Evolutionary conservation across 2,797 vertebrate species (phyloP).

Genomic region (Cercopithecus petaurista): DNA sequence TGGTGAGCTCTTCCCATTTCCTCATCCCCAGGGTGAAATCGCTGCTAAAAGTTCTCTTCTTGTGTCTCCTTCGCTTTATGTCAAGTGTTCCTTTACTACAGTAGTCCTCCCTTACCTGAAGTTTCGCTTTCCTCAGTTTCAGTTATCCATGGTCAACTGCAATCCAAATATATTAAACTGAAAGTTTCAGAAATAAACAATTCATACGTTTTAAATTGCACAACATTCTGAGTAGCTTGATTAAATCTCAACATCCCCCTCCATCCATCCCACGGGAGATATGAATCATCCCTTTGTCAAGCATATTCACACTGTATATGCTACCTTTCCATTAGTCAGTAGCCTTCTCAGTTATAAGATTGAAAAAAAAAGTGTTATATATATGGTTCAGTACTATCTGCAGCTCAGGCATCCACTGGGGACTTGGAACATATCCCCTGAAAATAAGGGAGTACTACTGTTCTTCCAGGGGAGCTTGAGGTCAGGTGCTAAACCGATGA

Average conservation of each 20-base stretch:
- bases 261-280: background rate
- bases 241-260: background rate
- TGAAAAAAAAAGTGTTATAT: background rate
- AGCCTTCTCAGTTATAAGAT: background rate
- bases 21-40: background rate
- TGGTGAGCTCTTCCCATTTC: background rate
- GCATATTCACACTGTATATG: no score
- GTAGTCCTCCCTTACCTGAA: background rate
- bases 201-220: background rate
- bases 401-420: background rate
- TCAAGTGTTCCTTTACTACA: background rate
- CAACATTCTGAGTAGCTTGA: background rate
- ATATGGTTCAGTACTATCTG: background rate
- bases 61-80: background rate
- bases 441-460: background rate
- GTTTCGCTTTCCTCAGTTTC: background rate
- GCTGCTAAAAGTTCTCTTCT: background rate
- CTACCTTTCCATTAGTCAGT: background rate
- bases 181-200: background rate
- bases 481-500: constrained; percentile 14
- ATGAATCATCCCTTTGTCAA: background rate
- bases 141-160: background rate
- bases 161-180: background rate
- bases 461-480: constrained; percentile 33
- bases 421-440: background rate